Conservation (phyloP, 2,888 invertebrate genomes). For the Tachina fera region DNA sequence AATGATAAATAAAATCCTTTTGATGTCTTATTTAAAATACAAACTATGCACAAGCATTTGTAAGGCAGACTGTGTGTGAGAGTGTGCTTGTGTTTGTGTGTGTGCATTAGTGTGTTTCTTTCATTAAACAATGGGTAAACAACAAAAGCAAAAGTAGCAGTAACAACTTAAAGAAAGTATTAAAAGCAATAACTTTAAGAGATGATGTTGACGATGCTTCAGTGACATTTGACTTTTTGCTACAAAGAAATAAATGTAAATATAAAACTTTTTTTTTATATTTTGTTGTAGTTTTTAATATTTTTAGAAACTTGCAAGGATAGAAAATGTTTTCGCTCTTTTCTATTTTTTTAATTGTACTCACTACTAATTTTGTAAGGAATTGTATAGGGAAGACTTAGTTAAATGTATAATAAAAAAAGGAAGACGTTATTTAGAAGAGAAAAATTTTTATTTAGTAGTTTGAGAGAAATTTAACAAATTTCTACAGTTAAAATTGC, state of each 20-base stretch:
- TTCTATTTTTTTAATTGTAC: neutral
- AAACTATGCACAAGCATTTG: slow-evolving; percentile 45
- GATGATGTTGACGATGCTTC: slow-evolving; percentile 55
- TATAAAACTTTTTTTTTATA: slow-evolving; percentile 5
- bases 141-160: slow-evolving; percentile 30
- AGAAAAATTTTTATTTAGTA: no score
- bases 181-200: slow-evolving; percentile 45
- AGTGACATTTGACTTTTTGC: slow-evolving; percentile 58
- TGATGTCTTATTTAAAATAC: slow-evolving; percentile 66
- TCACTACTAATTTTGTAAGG: neutral
- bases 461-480: no score
- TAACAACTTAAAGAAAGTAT: slow-evolving; percentile 37
- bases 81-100: neutral
- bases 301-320: neutral
- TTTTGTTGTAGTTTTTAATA: slow-evolving; percentile 24
- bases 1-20: slow-evolving; percentile 71
- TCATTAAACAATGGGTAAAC: slow-evolving; percentile 19
- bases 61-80: neutral
- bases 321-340: neutral
- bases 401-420: no score
- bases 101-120: neutral
- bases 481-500: no score
- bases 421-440: no score
- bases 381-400: neutral
- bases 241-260: slow-evolving; percentile 45